Base-by-base conservation (phyloP, 2,888 invertebrate genomes). In the Spisula subtruncata region DNA sequence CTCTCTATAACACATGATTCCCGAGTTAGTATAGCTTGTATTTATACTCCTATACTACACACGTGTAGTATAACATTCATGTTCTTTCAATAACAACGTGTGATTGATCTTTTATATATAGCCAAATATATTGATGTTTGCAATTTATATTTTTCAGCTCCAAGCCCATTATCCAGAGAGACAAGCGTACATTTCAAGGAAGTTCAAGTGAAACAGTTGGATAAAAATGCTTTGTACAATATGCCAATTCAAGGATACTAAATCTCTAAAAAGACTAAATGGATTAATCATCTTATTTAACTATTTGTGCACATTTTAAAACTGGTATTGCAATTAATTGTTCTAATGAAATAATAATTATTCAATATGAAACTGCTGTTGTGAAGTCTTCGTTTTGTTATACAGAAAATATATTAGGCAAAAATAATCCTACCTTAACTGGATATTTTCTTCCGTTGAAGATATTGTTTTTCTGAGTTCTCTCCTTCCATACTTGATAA, bases 141-240 rank as follows among this genome's bases (percentile, higher is more conserved):
- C 75, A 32, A 6, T 81, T 80, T n/a, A 18, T 46, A 54, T 88
- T 85, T 79, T 88, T 79, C 83, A 88, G 87, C 83, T 35, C 79
- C 79, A 32, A 88, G 87, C 46, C 81, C 88, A 6, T 84, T 94
- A 51, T 93, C 93, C 14, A 86, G 95, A 81, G 96, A 95, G 87
- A 94, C 94, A 18, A 95, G 95, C 91, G 95, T 95, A 71, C 95
- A 95, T 87, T 96, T 95, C 86, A 95, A 95, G 86, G 96, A 96
- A 86, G 93, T 95, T 41, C 92, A 95, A 85, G 95, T 96, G 51
- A 94, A 95, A 87, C 96, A 96, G 83, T 86, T 95, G 89, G 95
- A 95, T 92, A 96, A 95, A 90, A 93, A 94, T 66, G 93, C 94
- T 2, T 90, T 95, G 20, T 95, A 95, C 86, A 94, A 94, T 81